Evolutionary conservation across 2,113 vertebrate genomes (phyloP).

Genomic region (Cebus imitator): DNA sequence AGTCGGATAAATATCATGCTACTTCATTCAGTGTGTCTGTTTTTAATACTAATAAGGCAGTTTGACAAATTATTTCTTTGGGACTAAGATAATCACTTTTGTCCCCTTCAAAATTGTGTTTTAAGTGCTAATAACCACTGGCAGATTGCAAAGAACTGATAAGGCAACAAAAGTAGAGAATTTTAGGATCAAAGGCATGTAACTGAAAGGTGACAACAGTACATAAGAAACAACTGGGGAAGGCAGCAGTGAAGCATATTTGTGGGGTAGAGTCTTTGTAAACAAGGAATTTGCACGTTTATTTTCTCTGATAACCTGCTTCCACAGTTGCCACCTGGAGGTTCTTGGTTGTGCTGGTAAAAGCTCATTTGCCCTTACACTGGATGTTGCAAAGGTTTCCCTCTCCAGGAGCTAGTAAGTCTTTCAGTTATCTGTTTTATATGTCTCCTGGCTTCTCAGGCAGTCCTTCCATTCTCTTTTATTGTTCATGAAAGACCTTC

Average conservation of each 20-base stretch:
- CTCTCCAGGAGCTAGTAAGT: neutral
- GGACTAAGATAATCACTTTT: neutral
- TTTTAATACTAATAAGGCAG: constrained; percentile 48
- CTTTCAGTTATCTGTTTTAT: neutral
- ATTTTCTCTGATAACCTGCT: neutral
- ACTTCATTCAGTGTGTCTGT: neutral
- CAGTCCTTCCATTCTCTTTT: neutral
- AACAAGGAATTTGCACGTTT: neutral
- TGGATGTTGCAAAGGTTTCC: neutral
- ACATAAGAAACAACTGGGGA: neutral
- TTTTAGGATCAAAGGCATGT: neutral
- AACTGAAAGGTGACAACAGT: neutral
- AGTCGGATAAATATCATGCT: neutral
- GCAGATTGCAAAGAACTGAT: constrained; percentile 32
- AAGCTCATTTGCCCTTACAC: neutral
- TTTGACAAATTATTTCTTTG: constrained; percentile 45
- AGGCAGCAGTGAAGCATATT: neutral
- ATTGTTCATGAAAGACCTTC: constrained; percentile 6
- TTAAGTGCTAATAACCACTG: neutral
- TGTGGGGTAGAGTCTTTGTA: neutral
- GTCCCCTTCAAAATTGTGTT: constrained; percentile 52
- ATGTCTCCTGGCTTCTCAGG: neutral
- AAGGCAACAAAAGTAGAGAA: constrained; percentile 36
- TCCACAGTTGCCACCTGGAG: neutral
- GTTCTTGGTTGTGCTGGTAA: too few species aligned